Evolutionary conservation across 2,888 invertebrate species (phyloP).

Genomic region (Apamea crenata): DNA sequence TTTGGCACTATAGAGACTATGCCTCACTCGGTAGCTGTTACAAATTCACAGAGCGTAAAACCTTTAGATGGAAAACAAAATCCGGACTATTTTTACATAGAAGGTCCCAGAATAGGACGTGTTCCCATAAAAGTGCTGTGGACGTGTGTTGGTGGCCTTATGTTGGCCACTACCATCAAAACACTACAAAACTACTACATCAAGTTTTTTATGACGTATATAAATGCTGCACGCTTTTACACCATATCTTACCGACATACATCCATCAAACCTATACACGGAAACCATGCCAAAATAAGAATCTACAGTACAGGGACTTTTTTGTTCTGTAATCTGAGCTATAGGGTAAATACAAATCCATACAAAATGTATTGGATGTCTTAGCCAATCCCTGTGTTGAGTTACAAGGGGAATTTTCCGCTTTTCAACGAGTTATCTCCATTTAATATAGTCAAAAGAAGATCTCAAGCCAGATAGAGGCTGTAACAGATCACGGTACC

Average conservation of each 20-base stretch:
- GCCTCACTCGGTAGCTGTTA: conserved; percentile 7
- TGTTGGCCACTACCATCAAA: conserved; percentile 34
- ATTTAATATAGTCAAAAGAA: conserved; percentile 39
- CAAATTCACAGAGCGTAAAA: conserved; percentile 24
- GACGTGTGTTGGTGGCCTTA: conserved; percentile 24
- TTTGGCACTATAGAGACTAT: conserved; percentile 26
- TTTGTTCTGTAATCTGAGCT: not conserved
- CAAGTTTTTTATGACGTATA: conserved; percentile 38
- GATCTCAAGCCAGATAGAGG: not conserved
- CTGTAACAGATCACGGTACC: conserved; percentile 41
- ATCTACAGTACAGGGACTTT: not conserved
- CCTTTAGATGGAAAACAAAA: conserved; percentile 15
- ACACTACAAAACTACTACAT: conserved; percentile 17
- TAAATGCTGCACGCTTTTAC: conserved; percentile 15
- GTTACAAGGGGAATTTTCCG: conserved; percentile 9
- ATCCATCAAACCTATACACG: not conserved
- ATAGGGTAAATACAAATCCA: not conserved
- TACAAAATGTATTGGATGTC: not conserved
- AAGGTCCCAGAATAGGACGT: conserved; percentile 6
- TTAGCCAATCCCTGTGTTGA: not conserved
- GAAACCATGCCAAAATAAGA: not conserved
- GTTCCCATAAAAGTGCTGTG: conserved; percentile 23
- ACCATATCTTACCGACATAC: conserved; percentile 2
- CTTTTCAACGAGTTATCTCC: conserved; percentile 15
- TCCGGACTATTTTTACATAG: conserved; percentile 19